phyloP scores from a whole-genome alignment of 2,113 vertebrate genomes.

The Abramis brama region DNA sequence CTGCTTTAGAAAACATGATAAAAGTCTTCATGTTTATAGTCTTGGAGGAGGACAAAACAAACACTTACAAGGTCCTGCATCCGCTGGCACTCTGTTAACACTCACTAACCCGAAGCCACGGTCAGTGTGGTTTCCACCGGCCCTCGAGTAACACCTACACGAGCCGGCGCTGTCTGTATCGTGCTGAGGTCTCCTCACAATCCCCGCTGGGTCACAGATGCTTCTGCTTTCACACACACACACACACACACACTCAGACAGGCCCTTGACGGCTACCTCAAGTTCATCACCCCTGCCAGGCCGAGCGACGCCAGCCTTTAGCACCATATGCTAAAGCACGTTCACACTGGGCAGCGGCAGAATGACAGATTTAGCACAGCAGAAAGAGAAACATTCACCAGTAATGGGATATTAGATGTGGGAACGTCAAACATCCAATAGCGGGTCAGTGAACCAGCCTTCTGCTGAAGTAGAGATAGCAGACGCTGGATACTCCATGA shows the following conservation, averaged over 20 bases:
- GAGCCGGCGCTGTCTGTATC: neutral
- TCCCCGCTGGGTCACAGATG: conserved; percentile 25
- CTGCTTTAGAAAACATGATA: neutral
- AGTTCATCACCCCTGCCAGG: conserved; percentile 17
- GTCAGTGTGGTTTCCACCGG: too few relatives aligned
- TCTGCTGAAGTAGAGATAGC: conserved; percentile 23
- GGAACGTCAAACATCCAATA: conserved; percentile 4
- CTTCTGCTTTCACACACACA: conserved; percentile 1
- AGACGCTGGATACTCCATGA: neutral
- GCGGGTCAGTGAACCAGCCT: conserved; percentile 8
- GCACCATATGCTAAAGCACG: conserved; percentile 20
- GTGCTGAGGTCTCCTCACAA: neutral
- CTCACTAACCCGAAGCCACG: neutral
- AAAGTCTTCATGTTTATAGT: too few relatives aligned
- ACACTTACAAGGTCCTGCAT: neutral
- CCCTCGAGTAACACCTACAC: conserved; percentile 11
- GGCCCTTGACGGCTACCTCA: conserved; percentile 19
- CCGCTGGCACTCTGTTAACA: neutral
- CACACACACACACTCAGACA: neutral
- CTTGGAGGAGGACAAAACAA: neutral
- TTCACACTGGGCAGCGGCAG: conserved; percentile 18
- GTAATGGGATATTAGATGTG: conserved; percentile 33
- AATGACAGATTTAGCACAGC: conserved; percentile 10
- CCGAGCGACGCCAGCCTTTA: neutral
- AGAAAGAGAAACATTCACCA: conserved; percentile 31